These are phyloP conservation scores for Hirtodrosophila confusa DNA, from an alignment of 2,888 invertebrate species.

Conservation along the genomic window DNA sequence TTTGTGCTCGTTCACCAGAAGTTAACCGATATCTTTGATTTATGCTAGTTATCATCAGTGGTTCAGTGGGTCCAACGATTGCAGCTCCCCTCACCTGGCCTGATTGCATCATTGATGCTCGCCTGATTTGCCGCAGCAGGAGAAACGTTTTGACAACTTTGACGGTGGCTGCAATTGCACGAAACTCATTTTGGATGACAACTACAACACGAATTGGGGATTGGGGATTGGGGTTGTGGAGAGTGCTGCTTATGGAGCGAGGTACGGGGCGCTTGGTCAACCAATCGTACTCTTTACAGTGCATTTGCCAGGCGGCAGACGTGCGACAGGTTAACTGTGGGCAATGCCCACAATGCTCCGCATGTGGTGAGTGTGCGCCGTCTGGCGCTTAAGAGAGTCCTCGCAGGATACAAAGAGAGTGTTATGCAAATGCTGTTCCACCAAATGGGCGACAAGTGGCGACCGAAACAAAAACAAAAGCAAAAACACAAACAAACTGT, in stretches of 20 bases:
- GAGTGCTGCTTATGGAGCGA: not conserved
- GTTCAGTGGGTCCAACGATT: slow-evolving; percentile 6
- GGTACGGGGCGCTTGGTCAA: slow-evolving; percentile 1
- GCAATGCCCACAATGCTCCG: not conserved
- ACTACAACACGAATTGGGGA: not conserved
- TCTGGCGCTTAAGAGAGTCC: slow-evolving; percentile 36
- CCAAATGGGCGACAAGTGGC: slow-evolving; percentile 23
- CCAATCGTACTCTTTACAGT: not conserved
- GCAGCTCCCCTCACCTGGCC: slow-evolving; percentile 1
- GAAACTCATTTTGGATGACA: slow-evolving; percentile 17
- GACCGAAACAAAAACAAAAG: slow-evolving; percentile 11
- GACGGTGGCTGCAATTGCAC: slow-evolving; percentile 10
- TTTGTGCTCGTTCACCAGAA: too few relatives aligned
- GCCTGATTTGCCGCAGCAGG: not conserved
- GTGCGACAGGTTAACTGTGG: slow-evolving; percentile 3
- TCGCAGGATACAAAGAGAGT: slow-evolving; percentile 9
- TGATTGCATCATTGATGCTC: not conserved
- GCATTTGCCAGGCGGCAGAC: not conserved
- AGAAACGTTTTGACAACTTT: slow-evolving; percentile 7
- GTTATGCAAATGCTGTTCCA: slow-evolving; percentile 36
- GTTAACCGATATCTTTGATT: not conserved
- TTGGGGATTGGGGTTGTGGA: not conserved
- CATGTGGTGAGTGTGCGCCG: slow-evolving; percentile 26
- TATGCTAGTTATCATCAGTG: slow-evolving; percentile 9
- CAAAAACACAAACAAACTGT: slow-evolving; percentile 37